Evolutionary conservation across 2,113 vertebrate species (phyloP), one percentile per base, ranked within the genome.

Genomic region (Urocynchramus pylzowi): DNA sequence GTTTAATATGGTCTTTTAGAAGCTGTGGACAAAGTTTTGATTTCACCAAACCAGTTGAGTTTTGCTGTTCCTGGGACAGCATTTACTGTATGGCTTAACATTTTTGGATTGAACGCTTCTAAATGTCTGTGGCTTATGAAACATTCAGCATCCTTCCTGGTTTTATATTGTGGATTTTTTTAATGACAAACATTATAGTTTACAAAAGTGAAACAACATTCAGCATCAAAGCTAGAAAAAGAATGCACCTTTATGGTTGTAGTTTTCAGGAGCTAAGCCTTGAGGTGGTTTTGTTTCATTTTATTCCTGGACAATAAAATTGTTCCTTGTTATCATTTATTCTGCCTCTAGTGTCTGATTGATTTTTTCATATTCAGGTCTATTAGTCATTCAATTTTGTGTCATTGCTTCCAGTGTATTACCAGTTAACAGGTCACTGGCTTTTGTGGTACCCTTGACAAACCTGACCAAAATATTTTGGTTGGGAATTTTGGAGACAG

Each of bases 391-490:
- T 70, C 31, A 42, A 3, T 30, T 63, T 54, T 28, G 19, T 67
- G 13, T n/a, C 0, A 0, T 64, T 87, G 9, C 15, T 92, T 79
- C 44, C 26, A 20, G 20, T 57, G 6, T 59, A 44, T n/a, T 19
- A 49, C 9, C 18, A 60, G 4, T 50, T 23, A 45, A 28, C 12
- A 60, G 14, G 12, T 80, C 20, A 28, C 16, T 54, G 23, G 8
- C 13, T 89, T 71, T 71, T 80, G 23, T 63, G 47, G 13, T 52
- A 59, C 2, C 14, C 6, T 33, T 18, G 41, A 37, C 3, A 74
- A 53, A 85, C 30, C 6, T 44, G 37, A 44, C 31, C 12, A 22
- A 76, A 86, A 64, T 47, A 28, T 47, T 76, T 5, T 60, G 4
- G 6, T 57, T 69, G 53, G 33, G 21, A 80, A 56, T 54, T 59